A percentile compares a stretch with the other conserved stretches of the same genome.
Conservation (phyloP, 2,888 invertebrate species). For the Leucophenga montana region DNA sequence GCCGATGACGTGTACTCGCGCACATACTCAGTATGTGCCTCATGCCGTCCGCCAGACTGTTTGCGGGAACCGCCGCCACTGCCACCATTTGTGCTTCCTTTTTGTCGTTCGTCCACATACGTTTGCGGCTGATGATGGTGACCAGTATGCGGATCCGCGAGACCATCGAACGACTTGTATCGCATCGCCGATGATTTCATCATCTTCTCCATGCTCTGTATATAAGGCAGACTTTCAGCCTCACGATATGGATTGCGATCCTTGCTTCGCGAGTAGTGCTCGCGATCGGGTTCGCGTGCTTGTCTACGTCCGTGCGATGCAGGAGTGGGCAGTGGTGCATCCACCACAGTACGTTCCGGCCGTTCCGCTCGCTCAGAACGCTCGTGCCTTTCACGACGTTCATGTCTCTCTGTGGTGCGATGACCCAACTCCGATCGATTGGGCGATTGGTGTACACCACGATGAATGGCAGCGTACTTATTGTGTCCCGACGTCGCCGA, state of each 20-base stretch:
- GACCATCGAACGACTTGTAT: constrained; percentile 67
- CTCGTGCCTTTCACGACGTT: constrained; percentile 44
- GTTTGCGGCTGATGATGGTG: neutral
- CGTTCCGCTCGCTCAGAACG: constrained; percentile 43
- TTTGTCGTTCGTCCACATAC: constrained; percentile 32
- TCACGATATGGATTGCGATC: constrained; percentile 73
- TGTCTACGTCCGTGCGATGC: constrained; percentile 32
- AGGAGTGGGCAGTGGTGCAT: constrained; percentile 15
- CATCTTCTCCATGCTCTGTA: constrained; percentile 73
- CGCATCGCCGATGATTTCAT: constrained; percentile 73
- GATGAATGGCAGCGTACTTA: constrained; percentile 62
- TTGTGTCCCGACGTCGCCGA: constrained; percentile 46
- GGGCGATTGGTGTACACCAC: constrained; percentile 50
- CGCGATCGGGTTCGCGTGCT: constrained; percentile 50
- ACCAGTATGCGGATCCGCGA: constrained; percentile 16
- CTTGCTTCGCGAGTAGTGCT: constrained; percentile 59
- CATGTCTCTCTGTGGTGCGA: constrained; percentile 44
- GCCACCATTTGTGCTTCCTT: constrained; percentile 13
- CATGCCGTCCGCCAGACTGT: neutral
- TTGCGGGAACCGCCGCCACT: constrained; percentile 10
- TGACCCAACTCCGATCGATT: constrained; percentile 43
- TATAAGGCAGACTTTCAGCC: constrained; percentile 72
- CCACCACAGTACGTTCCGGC: constrained; percentile 31
- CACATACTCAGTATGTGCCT: neutral
- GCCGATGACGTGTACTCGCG: constrained; percentile 38